Percentiles rank a stretch among this genome's conserved stretches.
phyloP scores from a whole-genome alignment of 92 coral and sea anemone species.

The Siderastrea radians region DNA sequence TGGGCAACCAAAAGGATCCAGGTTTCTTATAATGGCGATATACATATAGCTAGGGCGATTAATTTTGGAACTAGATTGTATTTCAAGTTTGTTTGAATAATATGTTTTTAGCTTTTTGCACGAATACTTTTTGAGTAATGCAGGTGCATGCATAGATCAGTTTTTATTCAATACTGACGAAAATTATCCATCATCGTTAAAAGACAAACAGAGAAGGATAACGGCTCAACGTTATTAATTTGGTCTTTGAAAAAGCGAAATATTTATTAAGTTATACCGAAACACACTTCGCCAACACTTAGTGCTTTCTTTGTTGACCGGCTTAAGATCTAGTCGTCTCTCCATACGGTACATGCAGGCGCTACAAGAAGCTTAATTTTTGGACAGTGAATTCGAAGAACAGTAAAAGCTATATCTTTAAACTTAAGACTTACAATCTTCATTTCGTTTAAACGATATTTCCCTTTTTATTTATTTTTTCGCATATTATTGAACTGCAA shows the following conservation, averaged over 20 bases:
- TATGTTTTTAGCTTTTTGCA: not conserved
- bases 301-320: no score
- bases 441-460: not conserved
- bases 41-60: not conserved
- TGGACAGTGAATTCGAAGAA: not conserved
- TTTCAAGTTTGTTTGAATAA: not conserved
- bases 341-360: no score
- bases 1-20: not conserved
- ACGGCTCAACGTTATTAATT: not conserved
- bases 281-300: no score
- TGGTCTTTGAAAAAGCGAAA: not conserved
- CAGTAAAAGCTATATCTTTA: not conserved
- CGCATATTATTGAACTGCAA: not conserved
- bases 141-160: not conserved
- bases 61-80: not conserved
- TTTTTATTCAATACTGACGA: not conserved
- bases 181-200: not conserved
- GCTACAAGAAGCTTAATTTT: not conserved
- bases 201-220: not conserved
- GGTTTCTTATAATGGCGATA: not conserved
- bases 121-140: not conserved
- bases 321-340: no score
- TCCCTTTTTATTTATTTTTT: not conserved
- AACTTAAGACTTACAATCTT: not conserved
- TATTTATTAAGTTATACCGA: no score